A percentile compares a stretch with the other conserved stretches of the same genome.
Evolutionary conservation across 2,797 vertebrate species (phyloP).

Genomic region (Cottoperca gobio): DNA sequence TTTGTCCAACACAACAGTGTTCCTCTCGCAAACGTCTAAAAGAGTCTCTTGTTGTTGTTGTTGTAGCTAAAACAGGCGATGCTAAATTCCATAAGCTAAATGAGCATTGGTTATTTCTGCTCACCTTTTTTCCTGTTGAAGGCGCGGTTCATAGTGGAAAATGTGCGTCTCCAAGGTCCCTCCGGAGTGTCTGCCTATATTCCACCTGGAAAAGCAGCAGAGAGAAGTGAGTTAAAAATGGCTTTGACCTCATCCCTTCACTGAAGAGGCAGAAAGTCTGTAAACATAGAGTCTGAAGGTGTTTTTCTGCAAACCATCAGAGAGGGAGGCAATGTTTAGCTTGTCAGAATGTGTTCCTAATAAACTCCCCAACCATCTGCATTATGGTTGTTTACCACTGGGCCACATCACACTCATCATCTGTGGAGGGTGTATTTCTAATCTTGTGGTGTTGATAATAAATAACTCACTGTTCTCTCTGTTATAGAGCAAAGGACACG

Average conservation of each 20-base stretch:
- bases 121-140: slow-evolving; percentile 96
- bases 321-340: slow-evolving; percentile 31
- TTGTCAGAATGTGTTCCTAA: slow-evolving; percentile 31
- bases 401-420: slow-evolving; percentile 18
- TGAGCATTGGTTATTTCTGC: slow-evolving; percentile 28
- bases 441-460: slow-evolving; percentile 21
- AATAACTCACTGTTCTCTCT: background rate
- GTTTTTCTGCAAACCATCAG: slow-evolving; percentile 8
- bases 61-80: background rate
- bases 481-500: background rate
- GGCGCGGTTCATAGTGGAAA: slow-evolving; percentile 93
- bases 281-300: slow-evolving; percentile 35
- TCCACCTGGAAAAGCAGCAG: slow-evolving; percentile 76
- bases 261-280: slow-evolving; percentile 14
- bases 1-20: background rate
- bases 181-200: slow-evolving; percentile 70
- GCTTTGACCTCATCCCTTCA: slow-evolving; percentile 37
- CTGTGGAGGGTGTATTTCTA: background rate
- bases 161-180: slow-evolving; percentile 60
- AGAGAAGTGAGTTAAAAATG: slow-evolving; percentile 45
- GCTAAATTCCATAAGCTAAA: slow-evolving; percentile 8
- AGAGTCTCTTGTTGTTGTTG: background rate
- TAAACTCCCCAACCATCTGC: slow-evolving; percentile 23
- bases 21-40: background rate
- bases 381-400: slow-evolving; percentile 35